Percentiles rank a stretch among this genome's conserved stretches.
Conservation (phyloP, 2,113 vertebrate genomes). For the Spermophilus dauricus region DNA sequence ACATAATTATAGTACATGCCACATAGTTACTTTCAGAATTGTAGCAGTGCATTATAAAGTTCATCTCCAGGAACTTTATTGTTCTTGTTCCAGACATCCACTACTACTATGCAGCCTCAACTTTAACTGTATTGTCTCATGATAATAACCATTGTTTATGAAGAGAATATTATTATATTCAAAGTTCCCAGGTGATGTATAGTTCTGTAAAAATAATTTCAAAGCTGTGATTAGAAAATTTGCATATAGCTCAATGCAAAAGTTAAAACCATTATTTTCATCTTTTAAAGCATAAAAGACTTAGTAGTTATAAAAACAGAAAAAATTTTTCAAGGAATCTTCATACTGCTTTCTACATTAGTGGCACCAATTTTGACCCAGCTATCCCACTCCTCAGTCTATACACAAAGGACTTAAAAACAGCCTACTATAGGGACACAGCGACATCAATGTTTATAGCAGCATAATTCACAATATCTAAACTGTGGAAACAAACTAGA, state of each 20-base stretch:
- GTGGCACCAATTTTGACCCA: no score
- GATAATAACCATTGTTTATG: neutral
- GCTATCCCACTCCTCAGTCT: no score
- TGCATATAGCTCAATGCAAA: constrained; percentile 65
- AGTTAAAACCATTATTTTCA: constrained; percentile 69
- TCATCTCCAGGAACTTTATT: neutral
- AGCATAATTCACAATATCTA: no score
- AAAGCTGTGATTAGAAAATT: neutral
- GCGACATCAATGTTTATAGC: no score
- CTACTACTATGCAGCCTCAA: neutral
- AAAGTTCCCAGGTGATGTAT: neutral
- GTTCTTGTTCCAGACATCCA: constrained; percentile 5
- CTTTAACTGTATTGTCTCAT: neutral
- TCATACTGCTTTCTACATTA: no score
- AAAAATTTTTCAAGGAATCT: constrained; percentile 54
- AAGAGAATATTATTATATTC: neutral
- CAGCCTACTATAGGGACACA: no score
- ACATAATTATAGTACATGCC: accelerated
- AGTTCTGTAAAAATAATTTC: constrained; percentile 66
- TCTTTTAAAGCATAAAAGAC: constrained; percentile 1
- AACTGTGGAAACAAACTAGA: no score
- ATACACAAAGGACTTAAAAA: no score
- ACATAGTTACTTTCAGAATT: neutral
- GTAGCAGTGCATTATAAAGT: neutral
- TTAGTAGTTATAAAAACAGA: constrained; percentile 66